A percentile compares a stretch with the other conserved stretches of the same genome.
phyloP scores from a whole-genome alignment of 2,797 vertebrate species.

The Nothura maculosa region DNA sequence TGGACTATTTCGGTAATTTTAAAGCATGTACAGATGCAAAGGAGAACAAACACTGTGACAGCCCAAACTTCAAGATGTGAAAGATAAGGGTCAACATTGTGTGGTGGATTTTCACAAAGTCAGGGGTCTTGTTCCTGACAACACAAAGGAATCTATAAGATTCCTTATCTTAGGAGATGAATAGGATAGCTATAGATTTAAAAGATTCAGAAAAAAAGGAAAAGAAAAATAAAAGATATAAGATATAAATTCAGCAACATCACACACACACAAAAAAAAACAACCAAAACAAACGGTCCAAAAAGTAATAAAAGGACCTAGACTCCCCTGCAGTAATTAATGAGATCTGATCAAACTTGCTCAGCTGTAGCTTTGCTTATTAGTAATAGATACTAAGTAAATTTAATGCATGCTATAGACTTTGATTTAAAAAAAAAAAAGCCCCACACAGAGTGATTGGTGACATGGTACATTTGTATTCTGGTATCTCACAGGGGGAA shows the following conservation, averaged over 20 bases:
- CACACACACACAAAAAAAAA: neutral
- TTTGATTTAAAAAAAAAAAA: neutral
- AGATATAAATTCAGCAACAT: neutral
- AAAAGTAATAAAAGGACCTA: neutral
- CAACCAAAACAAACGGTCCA: neutral
- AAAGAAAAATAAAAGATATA: neutral
- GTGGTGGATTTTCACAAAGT: neutral
- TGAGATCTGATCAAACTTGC: neutral
- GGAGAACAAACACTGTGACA: neutral
- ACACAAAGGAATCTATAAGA: neutral
- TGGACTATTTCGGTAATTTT: neutral
- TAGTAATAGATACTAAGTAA: neutral
- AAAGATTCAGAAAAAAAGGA: neutral
- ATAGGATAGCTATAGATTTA: neutral
- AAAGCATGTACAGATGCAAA: neutral
- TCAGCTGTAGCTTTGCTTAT: neutral
- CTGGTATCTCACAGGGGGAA: neutral
- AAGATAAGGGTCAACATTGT: neutral
- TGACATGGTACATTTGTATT: neutral
- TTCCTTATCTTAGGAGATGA: too few relatives aligned
- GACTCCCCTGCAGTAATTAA: neutral
- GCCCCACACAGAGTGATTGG: neutral
- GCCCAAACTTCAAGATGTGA: neutral
- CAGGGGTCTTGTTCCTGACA: neutral
- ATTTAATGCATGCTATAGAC: neutral